These are phyloP conservation scores for Philhelius pedissequus DNA, from an alignment of 2,888 invertebrate species.

Conservation along the genomic window DNA sequence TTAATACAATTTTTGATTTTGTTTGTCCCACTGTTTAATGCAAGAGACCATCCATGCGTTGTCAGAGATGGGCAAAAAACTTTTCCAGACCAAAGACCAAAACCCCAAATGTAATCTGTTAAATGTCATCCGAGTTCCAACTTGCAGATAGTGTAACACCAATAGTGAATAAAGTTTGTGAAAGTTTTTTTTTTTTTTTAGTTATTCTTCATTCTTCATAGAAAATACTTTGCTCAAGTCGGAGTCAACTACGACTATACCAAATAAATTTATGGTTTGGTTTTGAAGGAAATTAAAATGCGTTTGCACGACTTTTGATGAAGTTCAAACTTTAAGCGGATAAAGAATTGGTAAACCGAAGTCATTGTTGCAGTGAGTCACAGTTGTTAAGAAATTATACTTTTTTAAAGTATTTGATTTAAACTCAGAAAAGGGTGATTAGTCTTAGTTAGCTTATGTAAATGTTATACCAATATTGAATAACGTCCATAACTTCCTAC, in stretches of 20 bases:
- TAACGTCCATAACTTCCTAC: too few relatives aligned
- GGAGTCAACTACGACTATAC: not conserved
- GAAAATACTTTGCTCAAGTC: not conserved
- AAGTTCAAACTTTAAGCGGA: not conserved
- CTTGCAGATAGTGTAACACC: constrained; percentile 11
- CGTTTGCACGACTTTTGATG: not conserved
- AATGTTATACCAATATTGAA: too few relatives aligned
- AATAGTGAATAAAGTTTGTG: constrained; percentile 21
- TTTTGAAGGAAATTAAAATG: not conserved
- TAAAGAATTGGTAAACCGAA: not conserved
- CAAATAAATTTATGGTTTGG: not conserved
- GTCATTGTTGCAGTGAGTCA: too few relatives aligned
- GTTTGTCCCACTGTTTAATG: not conserved
- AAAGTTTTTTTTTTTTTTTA: not conserved
- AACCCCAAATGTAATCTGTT: constrained; percentile 45
- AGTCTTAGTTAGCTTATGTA: too few relatives aligned
- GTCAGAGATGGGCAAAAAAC: constrained; percentile 5
- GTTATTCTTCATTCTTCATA: not conserved
- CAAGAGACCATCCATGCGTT: not conserved
- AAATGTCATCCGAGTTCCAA: constrained; percentile 40
- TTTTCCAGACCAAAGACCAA: constrained; percentile 29
- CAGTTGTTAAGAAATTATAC: too few relatives aligned
- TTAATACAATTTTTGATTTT: not conserved
- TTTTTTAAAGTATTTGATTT: too few relatives aligned
- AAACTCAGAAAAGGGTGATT: too few relatives aligned